A percentile compares a stretch with the other conserved stretches of the same genome.
Evolutionary conservation across 92 coral and sea anemone genomes (phyloP).

Genomic region (Porites rus): DNA sequence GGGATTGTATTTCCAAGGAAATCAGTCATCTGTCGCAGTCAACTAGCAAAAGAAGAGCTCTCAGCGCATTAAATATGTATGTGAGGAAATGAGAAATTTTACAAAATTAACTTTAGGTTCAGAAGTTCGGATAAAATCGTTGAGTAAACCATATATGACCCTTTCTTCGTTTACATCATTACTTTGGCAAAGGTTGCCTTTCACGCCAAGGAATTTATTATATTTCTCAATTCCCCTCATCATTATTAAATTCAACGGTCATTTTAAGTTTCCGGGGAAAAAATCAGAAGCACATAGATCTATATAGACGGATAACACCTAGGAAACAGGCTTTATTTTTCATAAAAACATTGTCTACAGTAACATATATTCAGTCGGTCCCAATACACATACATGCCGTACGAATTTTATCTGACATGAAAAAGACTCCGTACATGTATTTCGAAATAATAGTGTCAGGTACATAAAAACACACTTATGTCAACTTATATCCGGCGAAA

Average conservation of each 20-base stretch:
- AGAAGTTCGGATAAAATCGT: background rate
- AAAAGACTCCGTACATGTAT: background rate
- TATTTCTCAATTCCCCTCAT: too few species aligned
- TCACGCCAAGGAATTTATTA: too few species aligned
- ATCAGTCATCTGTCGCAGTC: too few species aligned
- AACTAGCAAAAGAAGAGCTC: too few species aligned
- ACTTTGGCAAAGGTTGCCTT: background rate
- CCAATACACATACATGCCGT: constrained; percentile 13
- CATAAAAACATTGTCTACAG: background rate
- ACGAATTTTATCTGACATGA: constrained; percentile 16
- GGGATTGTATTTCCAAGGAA: background rate
- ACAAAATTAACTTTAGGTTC: background rate
- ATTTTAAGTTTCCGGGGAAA: too few species aligned
- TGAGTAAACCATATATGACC: background rate
- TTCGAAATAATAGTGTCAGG: background rate
- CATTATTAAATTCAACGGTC: too few species aligned
- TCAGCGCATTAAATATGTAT: background rate
- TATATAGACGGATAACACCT: too few species aligned
- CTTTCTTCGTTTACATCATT: too few species aligned
- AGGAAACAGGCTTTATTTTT: background rate
- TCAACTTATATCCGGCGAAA: constrained; percentile 15
- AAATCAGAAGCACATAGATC: too few species aligned
- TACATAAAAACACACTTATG: background rate
- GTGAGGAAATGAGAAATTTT: background rate
- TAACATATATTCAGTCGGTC: constrained; percentile 8